phyloP scores from a whole-genome alignment of 2,113 vertebrate species.

The Nannospalax galili region DNA sequence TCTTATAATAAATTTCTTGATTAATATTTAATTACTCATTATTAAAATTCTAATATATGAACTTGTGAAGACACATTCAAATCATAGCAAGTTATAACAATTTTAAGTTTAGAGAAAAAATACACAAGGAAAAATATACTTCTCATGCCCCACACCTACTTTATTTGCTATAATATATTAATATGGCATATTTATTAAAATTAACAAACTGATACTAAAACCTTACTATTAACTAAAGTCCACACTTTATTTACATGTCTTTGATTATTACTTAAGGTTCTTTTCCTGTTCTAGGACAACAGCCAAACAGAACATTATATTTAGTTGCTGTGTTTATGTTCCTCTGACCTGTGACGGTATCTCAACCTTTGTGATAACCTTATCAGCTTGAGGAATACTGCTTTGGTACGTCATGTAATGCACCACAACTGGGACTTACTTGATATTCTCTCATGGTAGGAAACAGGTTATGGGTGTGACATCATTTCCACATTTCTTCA shows the following conservation, averaged over 20 bases:
- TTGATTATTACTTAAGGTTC: background rate
- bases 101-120: constrained; percentile 43
- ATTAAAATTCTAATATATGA: background rate
- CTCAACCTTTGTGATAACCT: background rate
- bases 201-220: constrained; percentile 3
- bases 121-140: background rate
- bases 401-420: background rate
- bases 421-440: background rate
- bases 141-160: background rate
- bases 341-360: background rate
- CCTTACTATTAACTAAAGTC: constrained; percentile 27
- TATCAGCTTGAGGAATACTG: background rate
- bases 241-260: background rate
- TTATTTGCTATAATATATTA: no score
- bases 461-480: background rate
- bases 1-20: no score
- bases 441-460: background rate
- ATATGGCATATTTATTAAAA: background rate
- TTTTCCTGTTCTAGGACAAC: background rate
- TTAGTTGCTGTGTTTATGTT: background rate
- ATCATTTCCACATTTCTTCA: background rate
- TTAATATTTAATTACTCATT: no score
- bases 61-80: background rate
- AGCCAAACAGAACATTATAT: background rate
- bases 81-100: background rate